phyloP scores from a whole-genome alignment of 2,797 vertebrate genomes.

The Myripristis jacobus region DNA sequence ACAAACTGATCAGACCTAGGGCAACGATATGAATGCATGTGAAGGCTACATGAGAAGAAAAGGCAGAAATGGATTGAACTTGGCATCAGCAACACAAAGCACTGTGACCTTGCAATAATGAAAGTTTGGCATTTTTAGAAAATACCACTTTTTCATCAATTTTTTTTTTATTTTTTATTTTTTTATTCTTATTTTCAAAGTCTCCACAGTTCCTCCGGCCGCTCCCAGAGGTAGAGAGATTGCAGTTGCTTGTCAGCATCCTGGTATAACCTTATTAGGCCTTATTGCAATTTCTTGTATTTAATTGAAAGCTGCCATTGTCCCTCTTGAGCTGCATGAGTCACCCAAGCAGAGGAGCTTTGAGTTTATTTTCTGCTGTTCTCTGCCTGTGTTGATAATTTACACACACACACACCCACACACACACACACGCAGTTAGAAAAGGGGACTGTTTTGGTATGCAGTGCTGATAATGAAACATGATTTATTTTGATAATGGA shows the following conservation, averaged over 20 bases:
- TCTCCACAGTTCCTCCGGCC: conserved; percentile 4
- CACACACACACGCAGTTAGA: conserved; percentile 13
- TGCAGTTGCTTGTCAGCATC: conserved; percentile 33
- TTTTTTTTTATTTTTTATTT: background rate
- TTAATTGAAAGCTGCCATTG: conserved; percentile 56
- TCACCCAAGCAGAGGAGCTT: conserved; percentile 35
- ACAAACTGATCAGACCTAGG: background rate
- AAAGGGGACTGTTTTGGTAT: conserved; percentile 18
- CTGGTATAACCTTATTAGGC: conserved; percentile 39
- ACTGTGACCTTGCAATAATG: background rate
- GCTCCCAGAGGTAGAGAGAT: conserved; percentile 16
- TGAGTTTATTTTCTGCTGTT: conserved; percentile 32
- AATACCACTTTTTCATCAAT: background rate
- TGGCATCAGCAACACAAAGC: background rate
- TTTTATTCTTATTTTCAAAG: background rate
- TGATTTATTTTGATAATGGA: conserved; percentile 13
- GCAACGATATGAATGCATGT: background rate
- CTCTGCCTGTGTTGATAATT: conserved; percentile 22
- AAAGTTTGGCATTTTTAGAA: background rate
- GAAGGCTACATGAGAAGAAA: background rate
- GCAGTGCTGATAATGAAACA: conserved; percentile 14
- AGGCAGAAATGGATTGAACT: background rate
- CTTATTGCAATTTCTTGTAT: conserved; percentile 45
- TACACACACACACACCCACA: conserved; percentile 29
- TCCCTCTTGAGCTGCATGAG: conserved; percentile 50